phyloP scores from a whole-genome alignment of 2,113 vertebrate genomes.

The Aspidoscelis tigris region DNA sequence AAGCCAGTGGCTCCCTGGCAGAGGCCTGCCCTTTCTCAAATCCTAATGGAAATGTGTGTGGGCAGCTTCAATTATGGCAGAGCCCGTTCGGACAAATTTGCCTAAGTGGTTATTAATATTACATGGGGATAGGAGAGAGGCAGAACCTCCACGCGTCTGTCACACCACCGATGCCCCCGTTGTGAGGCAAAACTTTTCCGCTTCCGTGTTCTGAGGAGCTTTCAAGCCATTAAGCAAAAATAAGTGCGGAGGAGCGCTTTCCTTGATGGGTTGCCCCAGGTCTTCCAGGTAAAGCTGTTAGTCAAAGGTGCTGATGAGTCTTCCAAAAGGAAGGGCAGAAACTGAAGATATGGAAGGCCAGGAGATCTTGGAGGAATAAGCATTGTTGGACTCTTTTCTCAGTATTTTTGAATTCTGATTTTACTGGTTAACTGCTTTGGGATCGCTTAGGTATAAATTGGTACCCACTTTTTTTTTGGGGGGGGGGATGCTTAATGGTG shows the following conservation, averaged over 20 bases:
- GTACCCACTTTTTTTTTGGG: too few relatives aligned
- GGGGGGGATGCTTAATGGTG: too few relatives aligned
- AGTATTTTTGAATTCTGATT: too few relatives aligned
- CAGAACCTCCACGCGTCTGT: not conserved
- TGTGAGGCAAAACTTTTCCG: rapidly evolving
- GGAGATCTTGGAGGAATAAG: not conserved
- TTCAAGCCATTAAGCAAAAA: not conserved
- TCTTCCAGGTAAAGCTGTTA: slow-evolving; percentile 40
- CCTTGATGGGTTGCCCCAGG: not conserved
- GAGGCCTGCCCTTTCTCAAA: not conserved
- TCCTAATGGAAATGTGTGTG: not conserved
- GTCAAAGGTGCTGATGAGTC: slow-evolving; percentile 1
- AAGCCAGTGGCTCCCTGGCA: not conserved
- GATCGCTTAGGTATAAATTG: too few relatives aligned
- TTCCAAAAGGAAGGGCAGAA: slow-evolving; percentile 2
- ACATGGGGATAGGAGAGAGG: not conserved
- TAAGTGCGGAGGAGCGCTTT: not conserved
- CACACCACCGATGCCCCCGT: not conserved
- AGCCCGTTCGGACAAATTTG: not conserved
- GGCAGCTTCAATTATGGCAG: not conserved
- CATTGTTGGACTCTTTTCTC: not conserved
- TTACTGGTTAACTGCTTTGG: too few relatives aligned
- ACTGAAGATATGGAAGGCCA: not conserved
- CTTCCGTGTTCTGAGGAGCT: not conserved
- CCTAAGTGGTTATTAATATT: slow-evolving; percentile 39